Base-by-base conservation (phyloP, 2,797 vertebrate species). In the Hafferia zeledoni region DNA sequence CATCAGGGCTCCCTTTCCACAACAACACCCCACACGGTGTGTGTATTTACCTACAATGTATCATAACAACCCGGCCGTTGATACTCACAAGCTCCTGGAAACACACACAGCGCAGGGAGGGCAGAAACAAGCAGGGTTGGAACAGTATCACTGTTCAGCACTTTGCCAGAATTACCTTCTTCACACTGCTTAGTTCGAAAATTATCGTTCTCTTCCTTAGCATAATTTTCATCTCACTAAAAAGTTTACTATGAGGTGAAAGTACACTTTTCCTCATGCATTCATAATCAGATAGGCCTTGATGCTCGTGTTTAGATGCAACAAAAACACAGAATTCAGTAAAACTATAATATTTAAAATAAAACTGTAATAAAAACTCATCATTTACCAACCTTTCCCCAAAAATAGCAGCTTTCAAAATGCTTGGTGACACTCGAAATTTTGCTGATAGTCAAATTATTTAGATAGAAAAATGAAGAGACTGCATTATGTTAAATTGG, bases 241-340 rank as follows among this genome's bases (percentile, higher is more conserved):
- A 39, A 70, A 86, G 33, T 82, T 77, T 39, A 50, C 11, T 7
- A 9, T 4, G n/a, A 65, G 55, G 53, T 22, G 67, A 19, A 44
- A 78, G 22, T 17, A 64, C 13, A 30, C 60, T 70, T 79, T 68
- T 47, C 84, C 33, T 63, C 59, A 44, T 13, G 27, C 23, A 52
- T 69, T 89, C 22, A 39, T 24, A 71, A 56, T 83, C 90, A 95
- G 77, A 96, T 13, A 96, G 64, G 88, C 74, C 79, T 85, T 23
- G 25, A 65, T 41, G 39, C 56, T 95, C 78, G 84, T 24, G 27
- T 91, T 94, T 96, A 97, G 97, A 91, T 77, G 95, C 53, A 96
- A 77, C 1, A 28, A 55, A 63, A 97, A 72, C 74, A 61, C 17
- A 61, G 35, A 90, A 95, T 39, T 94, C 87, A 91, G 78, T 75